Evolutionary conservation across 1,140 invertebrate species (phyloP), one percentile per base, ranked within the genome.

Genomic region (Zaprionus lachaisei): DNA sequence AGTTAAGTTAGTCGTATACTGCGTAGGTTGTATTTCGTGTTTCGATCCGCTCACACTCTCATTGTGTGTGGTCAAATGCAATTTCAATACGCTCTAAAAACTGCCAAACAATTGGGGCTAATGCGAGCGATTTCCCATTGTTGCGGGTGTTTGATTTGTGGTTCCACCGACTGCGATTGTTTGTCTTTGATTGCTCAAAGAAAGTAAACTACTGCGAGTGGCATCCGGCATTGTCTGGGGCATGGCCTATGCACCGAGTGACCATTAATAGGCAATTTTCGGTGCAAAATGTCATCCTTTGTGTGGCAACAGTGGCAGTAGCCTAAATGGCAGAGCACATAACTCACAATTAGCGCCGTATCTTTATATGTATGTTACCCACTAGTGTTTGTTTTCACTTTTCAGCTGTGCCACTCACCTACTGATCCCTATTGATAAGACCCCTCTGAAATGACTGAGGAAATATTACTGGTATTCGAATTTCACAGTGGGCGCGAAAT

Each of bases 101-200:
- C 63, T 79, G 80, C 58, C 81, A 83, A 83, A 89, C 81, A 89
- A 89, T 87, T 79, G 84, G 49, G 67, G 65, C 75, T 87, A 89
- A 87, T 87, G 78, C 75, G 74, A 84, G 55, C 81, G 71, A 89
- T 89, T 81, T 79, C 78, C 70, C 62, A 84, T 83, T 87, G 81
- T 81, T 83, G 72, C 51, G 81, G 80, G 81, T 55, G 62, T 89
- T 83, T 84, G 81, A 87, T 89, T 87, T 87, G 84, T 79, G 81
- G 83, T 68, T 60, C 61, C 83, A 74, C 63, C 66, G 54, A 73
- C 62, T 81, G 55, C 83, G 67, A 86, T 87, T 83, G 85, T 89
- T 83, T 44, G 68, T 54, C 56, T 66, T 69, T 49, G 66, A 78
- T 78, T 76, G 63, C 57, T 73, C 20, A 79, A 87, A 78, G 72